These are phyloP conservation scores for Dromius quadrimaculatus DNA, from an alignment of 2,888 invertebrate genomes.

Conservation along the genomic window DNA sequence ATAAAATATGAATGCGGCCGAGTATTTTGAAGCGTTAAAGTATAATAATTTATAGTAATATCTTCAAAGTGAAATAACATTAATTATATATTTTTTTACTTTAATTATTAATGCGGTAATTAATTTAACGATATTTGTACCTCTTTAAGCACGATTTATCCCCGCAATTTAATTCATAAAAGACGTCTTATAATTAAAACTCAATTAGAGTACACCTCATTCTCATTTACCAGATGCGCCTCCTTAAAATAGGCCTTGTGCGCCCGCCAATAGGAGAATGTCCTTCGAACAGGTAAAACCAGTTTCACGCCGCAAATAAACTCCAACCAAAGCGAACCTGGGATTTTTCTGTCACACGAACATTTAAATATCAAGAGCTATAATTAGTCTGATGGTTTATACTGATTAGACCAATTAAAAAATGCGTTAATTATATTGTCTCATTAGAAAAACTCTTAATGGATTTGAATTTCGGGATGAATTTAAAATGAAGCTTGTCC, in stretches of 20 bases:
- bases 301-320: slow-evolving; percentile 10
- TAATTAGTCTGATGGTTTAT: slow-evolving; percentile 43
- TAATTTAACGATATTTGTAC: background rate
- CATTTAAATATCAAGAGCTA: slow-evolving; percentile 41
- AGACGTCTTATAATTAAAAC: background rate
- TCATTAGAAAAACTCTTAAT: slow-evolving; percentile 43
- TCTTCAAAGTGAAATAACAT: too few species aligned
- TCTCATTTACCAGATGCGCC: background rate
- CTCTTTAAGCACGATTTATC: slow-evolving; percentile 2
- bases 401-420: slow-evolving; percentile 49
- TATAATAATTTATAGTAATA: too few species aligned
- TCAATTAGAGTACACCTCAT: background rate
- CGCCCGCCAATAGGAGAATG: background rate
- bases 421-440: slow-evolving; percentile 43
- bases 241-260: background rate
- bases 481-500: background rate
- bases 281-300: background rate
- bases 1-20: too few species aligned
- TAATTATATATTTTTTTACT: background rate
- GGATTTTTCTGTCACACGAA: background rate
- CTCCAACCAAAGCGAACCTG: slow-evolving; percentile 11
- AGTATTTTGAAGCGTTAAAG: too few species aligned
- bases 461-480: background rate
- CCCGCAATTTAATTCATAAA: background rate
- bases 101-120: background rate